Base-by-base conservation (phyloP, 2,888 invertebrate species). In the Parnassius smintheus region DNA sequence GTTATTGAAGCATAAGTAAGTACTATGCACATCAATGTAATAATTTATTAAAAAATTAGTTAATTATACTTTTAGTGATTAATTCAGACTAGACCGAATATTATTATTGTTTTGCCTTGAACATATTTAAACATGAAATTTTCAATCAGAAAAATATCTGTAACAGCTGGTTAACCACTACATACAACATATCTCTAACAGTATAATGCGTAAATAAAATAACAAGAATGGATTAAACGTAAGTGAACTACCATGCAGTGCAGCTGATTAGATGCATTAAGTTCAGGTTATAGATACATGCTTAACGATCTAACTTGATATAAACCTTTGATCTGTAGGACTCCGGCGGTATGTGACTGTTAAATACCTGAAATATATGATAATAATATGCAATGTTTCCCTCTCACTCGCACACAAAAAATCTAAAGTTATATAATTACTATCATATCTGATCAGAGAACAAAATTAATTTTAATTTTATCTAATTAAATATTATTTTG, bases 281-380 rank as follows among this genome's bases (percentile, higher is more conserved):
- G 71, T 74, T 76, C 77, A 73, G 75, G 75, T 66, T 70, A 75
- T 80, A 85, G 82, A 88, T 85, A 77, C 89, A 91, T 91, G 91
- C 90, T 85, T 35, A 80, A 72, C 85, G 83, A 87, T 83, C 89
- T 82, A 86, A 90, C 78, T 87, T 85, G 93, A 93, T 93, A 95
- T 93, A 94, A 95, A 96, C 96, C 95, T 97, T 97, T 93, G 96
- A 95, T 94, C 97, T 95, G 94, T 96, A 97, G 88, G 96, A 95
- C 93, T 97, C 97, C 94, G 95, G 96, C 93, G 96, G 95, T 94
- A 96, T 96, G 94, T 97, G 97, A 94, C 96, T 97, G 95, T 97
- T 97, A 94, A 96, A 97, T 88, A 97, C 96, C 97, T 97, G 94
- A 88, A 96, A 95, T 94, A 89, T 88, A 91, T 81, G 81, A 88